Evolutionary conservation across 1,140 invertebrate genomes (phyloP), one percentile per base, ranked within the genome.

Genomic region (Heliothis virescens): DNA sequence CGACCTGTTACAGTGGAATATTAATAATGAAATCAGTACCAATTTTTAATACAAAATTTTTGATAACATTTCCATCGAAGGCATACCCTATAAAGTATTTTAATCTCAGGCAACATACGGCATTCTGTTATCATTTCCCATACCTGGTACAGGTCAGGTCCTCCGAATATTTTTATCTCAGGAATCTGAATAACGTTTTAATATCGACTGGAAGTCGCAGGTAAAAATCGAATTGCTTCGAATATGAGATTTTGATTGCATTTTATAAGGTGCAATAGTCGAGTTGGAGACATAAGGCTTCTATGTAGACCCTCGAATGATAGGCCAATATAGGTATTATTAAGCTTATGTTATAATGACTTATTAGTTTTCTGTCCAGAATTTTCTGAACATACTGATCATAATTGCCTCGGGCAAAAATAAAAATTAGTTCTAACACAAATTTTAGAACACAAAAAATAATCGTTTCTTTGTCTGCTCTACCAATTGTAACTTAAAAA

Each of bases 221-320:
- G 71, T 74, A 60, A 57, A 59, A 74, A 55, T 60, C 50, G 52
- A 73, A 47, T 15, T 34, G 29, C 18, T 73, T 13, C 71, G 48
- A 74, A 74, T 52, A 52, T 13, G 34, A 74, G 15, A 55, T 47
- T 59, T 29, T 60, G 53, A 74, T 73, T 73, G 69, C 50, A 73
- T 59, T 74, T 74, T n/a, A n/a, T 15, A 1, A 16, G 53, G 72
- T 21, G 53, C 72, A 74, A 47, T 59, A 41, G 60, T 29, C 34
- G 34, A 13, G 34, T 52, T 29, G 13, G 18, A 50, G 55, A 47
- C 29, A 60, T 41, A 74, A 60, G 72, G 29, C 18, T 60, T 60
- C 11, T 34, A 16, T n/a, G 9, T 13, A 59, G 41, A 21, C 71
- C n/a, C 34, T 57, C 21, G 34, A n/a, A 41, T 13, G 34, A 57